phyloP scores from a whole-genome alignment of 2,888 invertebrate genomes.

The Drosophila testacea region DNA sequence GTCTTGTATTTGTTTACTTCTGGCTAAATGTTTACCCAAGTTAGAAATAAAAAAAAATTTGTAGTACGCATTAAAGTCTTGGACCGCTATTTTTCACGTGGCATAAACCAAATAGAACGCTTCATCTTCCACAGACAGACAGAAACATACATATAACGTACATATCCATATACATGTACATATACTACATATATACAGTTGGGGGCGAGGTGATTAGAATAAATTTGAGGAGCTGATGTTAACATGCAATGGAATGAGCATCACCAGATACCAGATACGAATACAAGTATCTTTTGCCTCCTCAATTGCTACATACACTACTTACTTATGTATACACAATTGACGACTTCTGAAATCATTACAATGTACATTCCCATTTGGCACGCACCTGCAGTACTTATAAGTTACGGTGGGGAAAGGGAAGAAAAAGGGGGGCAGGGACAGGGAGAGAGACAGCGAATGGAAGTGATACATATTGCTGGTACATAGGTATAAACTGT shows the following conservation, averaged over 20 bases:
- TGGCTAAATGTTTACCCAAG: constrained; percentile 74
- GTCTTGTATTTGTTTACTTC: constrained; percentile 77
- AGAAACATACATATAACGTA: not conserved
- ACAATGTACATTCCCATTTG: constrained; percentile 20
- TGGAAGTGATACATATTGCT: constrained; percentile 15
- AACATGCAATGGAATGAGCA: constrained; percentile 53
- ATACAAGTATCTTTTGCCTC: not conserved
- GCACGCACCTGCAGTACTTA: constrained; percentile 22
- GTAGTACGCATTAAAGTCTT: constrained; percentile 72
- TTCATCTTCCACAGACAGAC: constrained; percentile 28
- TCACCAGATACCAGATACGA: constrained; percentile 51
- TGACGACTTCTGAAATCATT: constrained; percentile 23
- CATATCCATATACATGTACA: not conserved
- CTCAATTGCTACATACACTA: constrained; percentile 30
- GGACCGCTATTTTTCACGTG: constrained; percentile 75
- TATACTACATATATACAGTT: constrained; percentile 23
- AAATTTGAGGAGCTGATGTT: constrained; percentile 60
- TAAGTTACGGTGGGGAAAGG: too few relatives aligned
- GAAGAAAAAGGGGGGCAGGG: not conserved
- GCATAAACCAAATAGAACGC: constrained; percentile 64
- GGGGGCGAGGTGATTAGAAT: constrained; percentile 57
- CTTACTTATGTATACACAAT: constrained; percentile 25
- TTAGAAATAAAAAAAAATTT: constrained; percentile 71
- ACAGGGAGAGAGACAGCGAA: not conserved
- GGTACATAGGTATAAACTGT: not conserved